Base-by-base conservation (phyloP, 92 coral and sea anemone species). In the Montipora capitata region DNA sequence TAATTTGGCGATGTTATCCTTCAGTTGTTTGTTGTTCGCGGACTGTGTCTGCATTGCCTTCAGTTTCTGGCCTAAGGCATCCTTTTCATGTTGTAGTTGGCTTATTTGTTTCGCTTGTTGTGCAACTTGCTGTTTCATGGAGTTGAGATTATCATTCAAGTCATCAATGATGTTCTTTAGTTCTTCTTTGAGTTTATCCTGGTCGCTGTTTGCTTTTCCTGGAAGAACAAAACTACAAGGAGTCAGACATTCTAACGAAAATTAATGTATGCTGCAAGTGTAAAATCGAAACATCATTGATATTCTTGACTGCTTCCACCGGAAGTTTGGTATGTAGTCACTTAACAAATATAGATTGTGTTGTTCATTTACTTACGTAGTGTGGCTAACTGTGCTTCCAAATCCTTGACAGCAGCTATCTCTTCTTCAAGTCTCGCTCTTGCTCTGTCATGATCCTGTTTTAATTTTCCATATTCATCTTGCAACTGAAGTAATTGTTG, bases 141-240 rank as follows among this genome's bases (percentile, higher is more conserved):
- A 76, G 59, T 88, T 93, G 27, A 96, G 49, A 56, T 93, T 98
- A 38, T 85, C 89, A 67, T 94, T 92, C 54, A 97, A 79, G n/a
- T 91, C 99, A 10, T 88, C 89, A 20, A 97, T 92, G 64, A 97
- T 94, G 52, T 81, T 95, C 79, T 97, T 93, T n/a, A 96, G 94
- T 16, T 97, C 99, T 71, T 91, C 94, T 79, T 87, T 94, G 3
- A 95, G 96, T 62, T 89, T 88, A 13, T 80, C 92, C 62, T 95
- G 86, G 48, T 85, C 96, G 57, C 74, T 87, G 43, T 84, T 81
- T 4, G 78, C 88, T 80, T 82, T 88, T 58, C 90, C 98, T 91
- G 69, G 17, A 13, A 40, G 38, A 63, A 57, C 18, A 75, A 6
- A 45, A 54, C 3, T 3, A 54, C 61, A 54, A 3, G 14, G 15